Percentiles rank a stretch among this genome's conserved stretches.
These are phyloP conservation scores for Hypercompe scribonia DNA, from an alignment of 2,888 invertebrate species.

Conservation along the genomic window DNA sequence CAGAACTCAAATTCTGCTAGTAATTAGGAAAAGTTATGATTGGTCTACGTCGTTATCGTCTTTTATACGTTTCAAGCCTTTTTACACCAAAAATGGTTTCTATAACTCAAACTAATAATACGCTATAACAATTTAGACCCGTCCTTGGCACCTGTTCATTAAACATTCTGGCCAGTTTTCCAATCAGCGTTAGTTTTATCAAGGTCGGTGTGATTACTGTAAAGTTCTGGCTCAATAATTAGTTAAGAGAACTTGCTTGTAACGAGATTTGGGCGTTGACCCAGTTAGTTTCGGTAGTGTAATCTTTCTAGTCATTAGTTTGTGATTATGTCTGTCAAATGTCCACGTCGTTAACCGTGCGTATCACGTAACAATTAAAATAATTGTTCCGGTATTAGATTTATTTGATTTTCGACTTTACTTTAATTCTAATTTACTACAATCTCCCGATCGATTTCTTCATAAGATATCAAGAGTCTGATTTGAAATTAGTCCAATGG, in stretches of 20 bases:
- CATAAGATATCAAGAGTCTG: not conserved
- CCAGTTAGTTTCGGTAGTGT: constrained; percentile 1
- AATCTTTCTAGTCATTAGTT: not conserved
- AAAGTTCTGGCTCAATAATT: constrained; percentile 42
- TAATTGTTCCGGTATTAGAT: not conserved
- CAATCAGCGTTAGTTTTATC: constrained; percentile 9
- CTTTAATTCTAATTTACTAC: not conserved
- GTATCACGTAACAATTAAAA: not conserved
- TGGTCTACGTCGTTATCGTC: not conserved
- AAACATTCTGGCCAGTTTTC: constrained; percentile 3
- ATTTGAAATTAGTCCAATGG: not conserved
- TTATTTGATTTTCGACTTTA: not conserved
- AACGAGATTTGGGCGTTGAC: not conserved
- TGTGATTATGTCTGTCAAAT: constrained; percentile 1
- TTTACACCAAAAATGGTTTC: not conserved
- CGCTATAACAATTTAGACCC: not conserved
- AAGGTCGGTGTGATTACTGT: constrained; percentile 25
- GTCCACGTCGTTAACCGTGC: not conserved
- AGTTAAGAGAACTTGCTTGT: constrained; percentile 24
- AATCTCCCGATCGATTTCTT: not conserved
- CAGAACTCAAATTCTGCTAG: no score
- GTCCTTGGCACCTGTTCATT: not conserved
- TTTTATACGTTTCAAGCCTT: not conserved
- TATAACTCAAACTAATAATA: not conserved
- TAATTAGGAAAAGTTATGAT: not conserved